A percentile compares a stretch with the other conserved stretches of the same genome.
phyloP scores from a whole-genome alignment of 1,140 invertebrate species.

The Heliconius nattereri region DNA sequence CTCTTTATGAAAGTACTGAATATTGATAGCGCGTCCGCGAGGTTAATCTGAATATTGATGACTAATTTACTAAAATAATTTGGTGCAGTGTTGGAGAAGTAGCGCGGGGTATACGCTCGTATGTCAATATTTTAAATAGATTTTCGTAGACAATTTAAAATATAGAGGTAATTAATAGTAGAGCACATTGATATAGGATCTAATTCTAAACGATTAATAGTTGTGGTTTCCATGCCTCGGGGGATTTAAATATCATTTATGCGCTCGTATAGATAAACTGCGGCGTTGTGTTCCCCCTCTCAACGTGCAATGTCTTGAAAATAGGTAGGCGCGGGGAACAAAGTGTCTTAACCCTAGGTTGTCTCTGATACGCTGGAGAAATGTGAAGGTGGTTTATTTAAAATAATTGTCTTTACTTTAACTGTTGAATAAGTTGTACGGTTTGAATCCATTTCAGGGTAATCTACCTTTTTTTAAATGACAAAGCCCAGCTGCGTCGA shows the following conservation, averaged over 20 bases:
- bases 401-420: too few relatives aligned
- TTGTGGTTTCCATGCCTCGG: neutral
- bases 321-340: too few relatives aligned
- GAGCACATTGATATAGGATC: too few relatives aligned
- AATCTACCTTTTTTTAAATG: too few relatives aligned
- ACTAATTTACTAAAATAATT: constrained; percentile 41
- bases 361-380: too few relatives aligned
- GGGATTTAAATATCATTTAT: neutral
- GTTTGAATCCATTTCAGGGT: too few relatives aligned
- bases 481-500: too few relatives aligned
- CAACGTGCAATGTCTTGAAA: neutral
- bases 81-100: constrained; percentile 19
- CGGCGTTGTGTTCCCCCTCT: neutral
- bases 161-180: too few relatives aligned
- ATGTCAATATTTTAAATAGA: neutral
- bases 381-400: too few relatives aligned
- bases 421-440: too few relatives aligned
- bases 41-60: constrained; percentile 38
- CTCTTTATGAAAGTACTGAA: constrained; percentile 9
- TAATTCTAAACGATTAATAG: neutral
- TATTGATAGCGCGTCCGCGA: constrained; percentile 12
- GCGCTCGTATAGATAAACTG: neutral
- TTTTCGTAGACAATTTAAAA: neutral
- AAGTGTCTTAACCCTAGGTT: too few relatives aligned
- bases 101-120: neutral